Base-by-base conservation (phyloP, 2,888 invertebrate genomes). In the Adelphocoris suturalis region DNA sequence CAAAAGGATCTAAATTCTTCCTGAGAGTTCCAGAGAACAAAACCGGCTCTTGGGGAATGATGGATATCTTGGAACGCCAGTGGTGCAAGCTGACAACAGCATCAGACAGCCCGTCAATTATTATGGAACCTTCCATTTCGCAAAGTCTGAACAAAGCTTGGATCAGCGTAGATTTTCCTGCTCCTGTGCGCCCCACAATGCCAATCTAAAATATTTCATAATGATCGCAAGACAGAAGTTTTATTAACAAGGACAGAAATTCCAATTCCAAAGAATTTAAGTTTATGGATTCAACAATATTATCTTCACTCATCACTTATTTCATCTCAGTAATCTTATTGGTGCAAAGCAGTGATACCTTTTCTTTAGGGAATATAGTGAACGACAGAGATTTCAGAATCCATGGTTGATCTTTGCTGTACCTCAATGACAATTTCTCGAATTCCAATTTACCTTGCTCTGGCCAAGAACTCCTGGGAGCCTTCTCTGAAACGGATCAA, bases 1-100 rank as follows among this genome's bases (percentile, higher is more conserved):
- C 95, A 93, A 98, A 98, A 0, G 98, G 98, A 94, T 98, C 98
- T 90, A 98, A 94, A 94, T 98, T 98, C 92, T 96, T 96, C 3
- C 98, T 94, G 94, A 98, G 95, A 2, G 97, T 96, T 78, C 98
- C 98, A 0, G 97, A 96, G 94, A 98, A 97, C 85, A 97, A 94
- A 86, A 97, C 96, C 0, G 97, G 97, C 93, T 97, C 97, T 93
- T 97, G 96, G 0, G 97, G 97, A 92, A 97, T 97, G 92, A 97
- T 97, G 13, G 97, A 96, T 91, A 97, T 95, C 93, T 95, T 96
- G 48, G 96, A 95, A 89, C 97, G 95, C n/a, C 97, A 94, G 93
- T 96, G 94, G 92, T 96, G 96, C 47, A 97, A 94, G 0, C 97
- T 97, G 91, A 98, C 93, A 9, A 94, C 93, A 0, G 94, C 95